Percentiles rank a stretch among this genome's conserved stretches.
Evolutionary conservation across 1,140 invertebrate genomes (phyloP).

Genomic region (Cyclargus thomasi): DNA sequence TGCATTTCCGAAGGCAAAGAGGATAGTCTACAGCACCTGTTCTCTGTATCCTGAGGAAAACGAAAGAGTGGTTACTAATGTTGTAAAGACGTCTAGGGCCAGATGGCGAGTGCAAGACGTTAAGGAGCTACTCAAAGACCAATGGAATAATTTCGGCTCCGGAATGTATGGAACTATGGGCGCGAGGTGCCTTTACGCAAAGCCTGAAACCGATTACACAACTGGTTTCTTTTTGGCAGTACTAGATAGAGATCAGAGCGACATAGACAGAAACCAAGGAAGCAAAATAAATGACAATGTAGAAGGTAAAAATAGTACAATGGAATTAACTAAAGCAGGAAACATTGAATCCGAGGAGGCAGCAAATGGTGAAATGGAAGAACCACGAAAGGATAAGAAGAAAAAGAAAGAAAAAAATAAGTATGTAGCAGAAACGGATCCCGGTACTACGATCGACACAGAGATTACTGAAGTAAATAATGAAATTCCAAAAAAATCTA

Average conservation of each 20-base stretch:
- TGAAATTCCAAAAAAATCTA: constrained; percentile 15
- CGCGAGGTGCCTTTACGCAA: constrained; percentile 86
- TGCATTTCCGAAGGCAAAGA: constrained; percentile 87
- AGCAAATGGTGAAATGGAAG: constrained; percentile 17
- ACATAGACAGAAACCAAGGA: constrained; percentile 37
- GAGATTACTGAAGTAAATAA: not conserved
- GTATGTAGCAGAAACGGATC: not conserved
- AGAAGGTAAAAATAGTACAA: constrained; percentile 25
- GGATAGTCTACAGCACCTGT: constrained; percentile 96
- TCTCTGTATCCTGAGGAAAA: constrained; percentile 94
- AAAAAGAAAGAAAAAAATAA: constrained; percentile 17
- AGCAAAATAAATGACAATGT: constrained; percentile 21
- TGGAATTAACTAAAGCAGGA: not conserved
- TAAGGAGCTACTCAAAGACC: constrained; percentile 75
- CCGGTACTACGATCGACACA: not conserved
- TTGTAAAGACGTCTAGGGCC: constrained; percentile 72
- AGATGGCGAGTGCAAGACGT: constrained; percentile 79
- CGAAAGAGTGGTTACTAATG: constrained; percentile 88
- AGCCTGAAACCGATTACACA: constrained; percentile 84
- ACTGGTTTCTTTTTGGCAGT: constrained; percentile 97
- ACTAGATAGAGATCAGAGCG: constrained; percentile 80
- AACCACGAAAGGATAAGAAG: constrained; percentile 24
- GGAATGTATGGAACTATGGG: constrained; percentile 77
- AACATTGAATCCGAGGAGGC: not conserved
- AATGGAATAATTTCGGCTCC: constrained; percentile 83